phyloP scores from a whole-genome alignment of 2,888 invertebrate species.

The Drosophila nigricruria region DNA sequence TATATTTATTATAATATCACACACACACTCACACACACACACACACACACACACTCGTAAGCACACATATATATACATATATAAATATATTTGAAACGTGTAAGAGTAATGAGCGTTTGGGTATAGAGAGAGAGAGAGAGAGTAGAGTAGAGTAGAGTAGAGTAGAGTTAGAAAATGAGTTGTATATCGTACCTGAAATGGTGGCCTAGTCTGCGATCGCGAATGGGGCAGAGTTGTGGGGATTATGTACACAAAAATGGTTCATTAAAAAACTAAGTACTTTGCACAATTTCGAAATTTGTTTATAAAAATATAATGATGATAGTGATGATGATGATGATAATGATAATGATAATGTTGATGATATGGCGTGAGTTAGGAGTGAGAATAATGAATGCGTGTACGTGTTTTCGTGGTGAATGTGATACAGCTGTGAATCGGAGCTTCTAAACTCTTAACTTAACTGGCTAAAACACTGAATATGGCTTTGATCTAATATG shows the following conservation, averaged over 20 bases:
- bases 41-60: not conserved
- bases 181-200: conserved; percentile 85
- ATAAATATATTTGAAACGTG: conserved; percentile 22
- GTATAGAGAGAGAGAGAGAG: conserved; percentile 50
- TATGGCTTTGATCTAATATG: conserved; percentile 23
- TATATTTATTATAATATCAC: conserved; percentile 12
- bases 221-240: conserved; percentile 79
- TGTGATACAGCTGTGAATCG: conserved; percentile 43
- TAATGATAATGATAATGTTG: conserved; percentile 39
- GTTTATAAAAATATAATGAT: conserved; percentile 56
- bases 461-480: conserved; percentile 17
- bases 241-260: conserved; percentile 83
- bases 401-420: conserved; percentile 29
- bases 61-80: not conserved
- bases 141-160: conserved; percentile 40
- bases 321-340: conserved; percentile 8
- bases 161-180: conserved; percentile 74
- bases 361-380: conserved; percentile 24
- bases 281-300: conserved; percentile 76
- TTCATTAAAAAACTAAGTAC: conserved; percentile 77
- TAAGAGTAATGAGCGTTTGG: conserved; percentile 51
- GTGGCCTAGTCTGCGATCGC: conserved; percentile 84
- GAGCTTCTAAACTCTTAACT: conserved; percentile 43
- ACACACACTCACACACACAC: conserved; percentile 11
- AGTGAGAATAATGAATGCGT: conserved; percentile 45